Evolutionary conservation across 2,888 invertebrate genomes (phyloP).

Genomic region (Acheta domesticus): DNA sequence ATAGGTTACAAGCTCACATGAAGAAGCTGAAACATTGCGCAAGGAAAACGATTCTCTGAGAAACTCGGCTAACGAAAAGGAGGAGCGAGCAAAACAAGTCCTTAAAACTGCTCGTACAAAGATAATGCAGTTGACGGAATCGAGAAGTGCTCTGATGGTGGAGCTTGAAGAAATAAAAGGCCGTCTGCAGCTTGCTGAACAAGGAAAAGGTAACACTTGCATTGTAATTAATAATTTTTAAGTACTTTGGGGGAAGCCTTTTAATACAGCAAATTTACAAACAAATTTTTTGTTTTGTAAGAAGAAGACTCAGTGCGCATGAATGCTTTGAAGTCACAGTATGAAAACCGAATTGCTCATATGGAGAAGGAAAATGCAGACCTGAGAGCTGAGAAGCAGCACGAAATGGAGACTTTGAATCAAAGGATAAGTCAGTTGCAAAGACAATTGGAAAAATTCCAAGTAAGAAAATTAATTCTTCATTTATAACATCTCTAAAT

Average conservation of each 20-base stretch:
- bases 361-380: slow-evolving; percentile 71
- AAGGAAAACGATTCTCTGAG: slow-evolving; percentile 62
- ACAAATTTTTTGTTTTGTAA: slow-evolving; percentile 22
- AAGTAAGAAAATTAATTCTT: slow-evolving; percentile 42
- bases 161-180: slow-evolving; percentile 55
- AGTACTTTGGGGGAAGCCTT: slow-evolving; percentile 47
- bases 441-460: slow-evolving; percentile 59
- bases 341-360: slow-evolving; percentile 64
- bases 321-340: slow-evolving; percentile 64
- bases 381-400: slow-evolving; percentile 57
- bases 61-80: slow-evolving; percentile 57
- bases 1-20: slow-evolving; percentile 42
- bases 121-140: slow-evolving; percentile 68
- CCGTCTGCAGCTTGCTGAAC: slow-evolving; percentile 23
- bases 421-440: slow-evolving; percentile 68
- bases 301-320: slow-evolving; percentile 34
- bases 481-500: neutral
- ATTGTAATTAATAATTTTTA: slow-evolving; percentile 56
- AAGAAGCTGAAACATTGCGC: slow-evolving; percentile 63
- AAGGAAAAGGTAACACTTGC: slow-evolving; percentile 34
- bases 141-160: slow-evolving; percentile 51
- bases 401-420: slow-evolving; percentile 63
- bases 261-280: neutral
- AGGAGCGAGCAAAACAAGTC: slow-evolving; percentile 63
- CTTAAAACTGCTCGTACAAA: slow-evolving; percentile 71